A percentile compares a stretch with the other conserved stretches of the same genome.
Evolutionary conservation across 2,888 invertebrate genomes (phyloP).

Genomic region (Eristalis arbustorum): DNA sequence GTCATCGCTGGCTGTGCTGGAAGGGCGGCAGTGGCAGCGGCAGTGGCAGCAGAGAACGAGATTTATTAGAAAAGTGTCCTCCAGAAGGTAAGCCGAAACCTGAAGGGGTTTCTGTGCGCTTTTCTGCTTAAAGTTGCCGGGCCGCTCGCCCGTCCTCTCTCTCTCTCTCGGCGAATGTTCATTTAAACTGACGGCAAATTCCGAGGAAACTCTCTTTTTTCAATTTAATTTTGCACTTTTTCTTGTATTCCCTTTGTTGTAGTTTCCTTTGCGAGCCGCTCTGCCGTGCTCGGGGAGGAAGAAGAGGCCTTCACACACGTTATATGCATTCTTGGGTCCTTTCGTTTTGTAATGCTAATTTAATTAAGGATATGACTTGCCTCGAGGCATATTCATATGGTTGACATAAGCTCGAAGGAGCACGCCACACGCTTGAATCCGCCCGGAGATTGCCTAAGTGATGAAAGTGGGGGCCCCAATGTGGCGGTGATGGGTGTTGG

Average conservation of each 20-base stretch:
- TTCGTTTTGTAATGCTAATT: slow-evolving; percentile 70
- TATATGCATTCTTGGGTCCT: slow-evolving; percentile 41
- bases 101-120: slow-evolving; percentile 63
- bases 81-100: slow-evolving; percentile 68
- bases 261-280: neutral
- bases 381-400: slow-evolving; percentile 63
- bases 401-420: slow-evolving; percentile 13
- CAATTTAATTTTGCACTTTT: slow-evolving; percentile 66
- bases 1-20: neutral
- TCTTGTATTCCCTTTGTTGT: neutral
- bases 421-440: slow-evolving; percentile 9
- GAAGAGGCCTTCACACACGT: slow-evolving; percentile 21
- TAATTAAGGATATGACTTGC: slow-evolving; percentile 69
- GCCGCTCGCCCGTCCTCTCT: neutral
- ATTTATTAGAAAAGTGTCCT: slow-evolving; percentile 69
- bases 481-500: neutral
- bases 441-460: neutral
- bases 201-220: slow-evolving; percentile 61
- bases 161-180: slow-evolving; percentile 48
- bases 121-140: slow-evolving; percentile 40
- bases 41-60: neutral
- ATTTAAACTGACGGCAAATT: slow-evolving; percentile 66
- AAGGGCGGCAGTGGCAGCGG: no score
- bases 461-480: neutral
- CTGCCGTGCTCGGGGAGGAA: neutral